Base-by-base conservation (phyloP, 2,888 invertebrate genomes). In the Drosophila mercatorum region DNA sequence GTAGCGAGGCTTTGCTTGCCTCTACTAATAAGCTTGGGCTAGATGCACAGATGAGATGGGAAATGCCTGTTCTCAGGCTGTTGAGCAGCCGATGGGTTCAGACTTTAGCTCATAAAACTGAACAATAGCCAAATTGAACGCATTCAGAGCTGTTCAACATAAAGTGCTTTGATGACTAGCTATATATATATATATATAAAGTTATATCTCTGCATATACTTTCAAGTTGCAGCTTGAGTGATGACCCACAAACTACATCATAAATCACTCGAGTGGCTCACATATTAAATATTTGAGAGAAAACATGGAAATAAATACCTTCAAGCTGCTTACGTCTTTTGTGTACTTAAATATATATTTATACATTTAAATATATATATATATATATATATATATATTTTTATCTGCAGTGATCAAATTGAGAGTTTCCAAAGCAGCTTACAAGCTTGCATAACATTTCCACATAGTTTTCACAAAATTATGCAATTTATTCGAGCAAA, bases 91-190 rank as follows among this genome's bases (percentile, higher is more conserved):
- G 17, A 17, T 17, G 17, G 17, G 17, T 17, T 0, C 17, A 17
- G 17, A 17, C 17, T 17, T 17, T 0, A 17, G 22, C 22, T 22
- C 22, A 22, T 22, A 22, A 22, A 22, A 22, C 1, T 22, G 63
- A 53, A 78, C 78, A 78, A 79, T 68, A 74, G 70, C 70, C 74
- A 70, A 74, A 78, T 77, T 76, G 76, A 49, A 57, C 36, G 36
- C 65, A 72, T 67, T 77, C 63, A 73, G 49, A 26, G 55, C 57
- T 53, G 60, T 59, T 76, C 74, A 77, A 59, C 56, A 56, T 57
- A 53, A 68, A 31, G 58, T 52, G 51, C 51, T 22, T 22, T 22
- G 22, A 22, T 22, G 22, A 22, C 22, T 22, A 22, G 22, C 22
- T 22, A 22, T 38, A 17, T 38, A 22, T 40, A 28, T 34, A 41